phyloP scores from a whole-genome alignment of 2,888 invertebrate genomes.

The Ametastegia equiseti region DNA sequence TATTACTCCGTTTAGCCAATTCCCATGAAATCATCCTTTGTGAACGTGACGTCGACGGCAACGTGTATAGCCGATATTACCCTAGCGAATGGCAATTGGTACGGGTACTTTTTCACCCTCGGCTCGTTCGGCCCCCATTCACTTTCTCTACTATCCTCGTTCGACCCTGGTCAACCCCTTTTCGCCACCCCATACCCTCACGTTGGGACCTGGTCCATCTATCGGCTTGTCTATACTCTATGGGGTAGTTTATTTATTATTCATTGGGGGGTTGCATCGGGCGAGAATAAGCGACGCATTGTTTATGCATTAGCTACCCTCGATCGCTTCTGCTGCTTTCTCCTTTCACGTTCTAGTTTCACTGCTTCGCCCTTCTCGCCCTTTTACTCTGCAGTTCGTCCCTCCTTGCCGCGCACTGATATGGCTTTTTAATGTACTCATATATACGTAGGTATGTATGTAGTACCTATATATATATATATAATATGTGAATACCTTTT shows the following conservation, averaged over 20 bases:
- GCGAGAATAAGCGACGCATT: constrained; percentile 70
- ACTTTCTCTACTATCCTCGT: constrained; percentile 34
- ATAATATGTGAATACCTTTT: background rate
- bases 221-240: constrained; percentile 38
- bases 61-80: constrained; percentile 29
- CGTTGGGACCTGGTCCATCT: constrained; percentile 24
- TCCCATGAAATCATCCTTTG: constrained; percentile 40
- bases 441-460: background rate
- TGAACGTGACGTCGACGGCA: constrained; percentile 5
- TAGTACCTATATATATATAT: background rate
- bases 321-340: constrained; percentile 47
- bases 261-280: constrained; percentile 69
- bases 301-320: constrained; percentile 71
- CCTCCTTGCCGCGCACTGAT: background rate
- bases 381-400: background rate
- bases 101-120: constrained; percentile 43
- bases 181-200: background rate
- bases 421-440: constrained; percentile 16
- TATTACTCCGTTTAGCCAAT: constrained; percentile 30
- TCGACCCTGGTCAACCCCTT: constrained; percentile 11
- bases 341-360: constrained; percentile 23
- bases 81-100: constrained; percentile 41
- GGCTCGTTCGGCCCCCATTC: constrained; percentile 19
- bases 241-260: constrained; percentile 70
- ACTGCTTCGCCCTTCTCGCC: background rate